Conservation (phyloP, 1,140 invertebrate species). For the Oppia nitens region DNA sequence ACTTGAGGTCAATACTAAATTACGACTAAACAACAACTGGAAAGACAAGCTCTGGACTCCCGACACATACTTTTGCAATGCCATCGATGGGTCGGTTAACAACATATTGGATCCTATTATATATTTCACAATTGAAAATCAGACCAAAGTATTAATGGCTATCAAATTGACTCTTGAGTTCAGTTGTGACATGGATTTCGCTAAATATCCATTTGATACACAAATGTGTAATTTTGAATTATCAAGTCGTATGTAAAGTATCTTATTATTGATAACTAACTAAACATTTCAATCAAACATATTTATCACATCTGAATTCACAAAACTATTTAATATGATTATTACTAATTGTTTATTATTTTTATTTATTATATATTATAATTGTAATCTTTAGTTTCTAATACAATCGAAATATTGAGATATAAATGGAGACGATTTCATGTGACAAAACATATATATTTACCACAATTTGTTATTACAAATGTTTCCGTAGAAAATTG, state of each 20-base stretch:
- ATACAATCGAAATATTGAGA: not conserved
- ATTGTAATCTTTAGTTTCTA: not conserved
- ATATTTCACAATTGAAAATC: not conserved
- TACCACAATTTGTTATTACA: not conserved
- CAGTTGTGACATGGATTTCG: constrained; percentile 6
- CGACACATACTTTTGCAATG: constrained; percentile 1
- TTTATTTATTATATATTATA: not conserved
- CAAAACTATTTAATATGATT: too few relatives aligned
- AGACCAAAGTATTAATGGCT: not conserved
- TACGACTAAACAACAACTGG: not conserved
- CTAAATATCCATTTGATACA: not conserved
- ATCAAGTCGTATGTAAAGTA: not conserved
- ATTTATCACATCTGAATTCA: too few relatives aligned
- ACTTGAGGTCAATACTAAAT: not conserved
- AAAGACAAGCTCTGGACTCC: not conserved
- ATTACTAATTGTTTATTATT: too few relatives aligned
- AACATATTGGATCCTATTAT: not conserved
- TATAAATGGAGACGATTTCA: not conserved
- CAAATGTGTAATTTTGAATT: not conserved
- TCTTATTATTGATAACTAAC: too few relatives aligned
- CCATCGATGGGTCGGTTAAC: not conserved
- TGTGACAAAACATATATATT: not conserved
- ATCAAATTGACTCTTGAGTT: constrained; percentile 1
- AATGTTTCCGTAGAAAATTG: not conserved
- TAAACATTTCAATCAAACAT: too few relatives aligned